These are phyloP conservation scores for Podargus strigoides DNA, from an alignment of 2,797 vertebrate genomes.

Conservation along the genomic window DNA sequence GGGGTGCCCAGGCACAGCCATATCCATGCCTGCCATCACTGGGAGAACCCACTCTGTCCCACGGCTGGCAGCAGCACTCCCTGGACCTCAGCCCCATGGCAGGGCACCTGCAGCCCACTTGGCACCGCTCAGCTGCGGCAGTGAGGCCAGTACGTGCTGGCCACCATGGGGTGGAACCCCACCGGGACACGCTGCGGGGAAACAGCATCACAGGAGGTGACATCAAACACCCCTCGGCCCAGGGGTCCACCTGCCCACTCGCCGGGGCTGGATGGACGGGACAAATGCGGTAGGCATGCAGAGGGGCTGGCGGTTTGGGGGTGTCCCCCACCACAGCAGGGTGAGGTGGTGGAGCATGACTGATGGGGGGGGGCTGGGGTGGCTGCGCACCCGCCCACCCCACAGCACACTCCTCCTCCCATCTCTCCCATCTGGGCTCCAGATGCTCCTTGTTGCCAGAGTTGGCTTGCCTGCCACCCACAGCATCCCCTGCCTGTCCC, in stretches of 20 bases:
- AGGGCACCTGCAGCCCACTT: accelerated
- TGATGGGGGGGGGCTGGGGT: background rate
- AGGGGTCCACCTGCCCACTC: background rate
- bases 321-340: accelerated
- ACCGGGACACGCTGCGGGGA: accelerated
- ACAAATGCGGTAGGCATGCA: accelerated
- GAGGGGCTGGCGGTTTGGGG: background rate
- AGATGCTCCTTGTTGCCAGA: background rate
- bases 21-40: background rate
- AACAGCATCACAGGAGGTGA: accelerated
- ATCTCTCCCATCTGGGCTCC: constrained; percentile 22
- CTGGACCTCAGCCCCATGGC: accelerated
- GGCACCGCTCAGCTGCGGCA: accelerated
- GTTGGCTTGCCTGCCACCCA: background rate
- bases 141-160: accelerated
- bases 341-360: background rate
- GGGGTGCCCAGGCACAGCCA: background rate
- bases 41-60: background rate
- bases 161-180: accelerated
- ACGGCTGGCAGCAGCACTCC: accelerated
- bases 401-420: background rate
- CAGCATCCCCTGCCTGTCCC: background rate
- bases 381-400: background rate
- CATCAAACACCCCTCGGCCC: accelerated
- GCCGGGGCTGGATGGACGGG: accelerated